These are phyloP conservation scores for Anarrhichthys ocellatus DNA, from an alignment of 2,113 vertebrate genomes.

Conservation along the genomic window DNA sequence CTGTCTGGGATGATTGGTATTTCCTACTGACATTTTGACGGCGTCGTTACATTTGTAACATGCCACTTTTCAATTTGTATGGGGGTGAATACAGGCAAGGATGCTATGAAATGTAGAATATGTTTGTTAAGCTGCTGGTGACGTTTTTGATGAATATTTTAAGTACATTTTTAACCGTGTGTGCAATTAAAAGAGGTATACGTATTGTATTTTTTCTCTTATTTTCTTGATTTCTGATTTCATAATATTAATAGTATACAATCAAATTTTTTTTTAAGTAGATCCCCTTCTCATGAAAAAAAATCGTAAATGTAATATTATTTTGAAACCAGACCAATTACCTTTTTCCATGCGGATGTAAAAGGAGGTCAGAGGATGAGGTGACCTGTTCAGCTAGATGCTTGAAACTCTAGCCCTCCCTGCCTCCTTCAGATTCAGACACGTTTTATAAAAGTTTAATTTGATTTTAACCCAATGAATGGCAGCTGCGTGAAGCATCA, in stretches of 20 bases:
- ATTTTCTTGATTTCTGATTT: background rate
- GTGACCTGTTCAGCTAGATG: background rate
- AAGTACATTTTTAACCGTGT: constrained; percentile 43
- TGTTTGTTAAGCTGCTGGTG: constrained; percentile 36
- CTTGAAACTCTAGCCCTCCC: background rate
- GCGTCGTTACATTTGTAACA: constrained; percentile 33
- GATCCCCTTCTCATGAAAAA: background rate
- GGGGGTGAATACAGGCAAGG: background rate
- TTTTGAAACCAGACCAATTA: background rate
- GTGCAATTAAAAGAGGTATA: constrained; percentile 48
- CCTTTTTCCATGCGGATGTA: background rate
- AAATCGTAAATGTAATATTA: too few relatives aligned
- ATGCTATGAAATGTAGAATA: constrained; percentile 18
- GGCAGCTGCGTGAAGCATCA: background rate
- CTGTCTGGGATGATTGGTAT: constrained; percentile 19
- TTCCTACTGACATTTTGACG: constrained; percentile 27
- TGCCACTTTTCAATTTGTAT: constrained; percentile 42
- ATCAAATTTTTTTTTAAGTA: background rate
- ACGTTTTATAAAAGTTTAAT: background rate
- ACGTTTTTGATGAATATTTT: constrained; percentile 46
- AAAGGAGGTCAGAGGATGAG: background rate
- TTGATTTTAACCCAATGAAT: background rate
- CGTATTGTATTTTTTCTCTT: background rate
- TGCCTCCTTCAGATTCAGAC: background rate
- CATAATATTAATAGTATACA: background rate